Evolutionary conservation across 2,888 invertebrate species (phyloP), one percentile per base, ranked within the genome.

Genomic region (Arctia plantaginis): DNA sequence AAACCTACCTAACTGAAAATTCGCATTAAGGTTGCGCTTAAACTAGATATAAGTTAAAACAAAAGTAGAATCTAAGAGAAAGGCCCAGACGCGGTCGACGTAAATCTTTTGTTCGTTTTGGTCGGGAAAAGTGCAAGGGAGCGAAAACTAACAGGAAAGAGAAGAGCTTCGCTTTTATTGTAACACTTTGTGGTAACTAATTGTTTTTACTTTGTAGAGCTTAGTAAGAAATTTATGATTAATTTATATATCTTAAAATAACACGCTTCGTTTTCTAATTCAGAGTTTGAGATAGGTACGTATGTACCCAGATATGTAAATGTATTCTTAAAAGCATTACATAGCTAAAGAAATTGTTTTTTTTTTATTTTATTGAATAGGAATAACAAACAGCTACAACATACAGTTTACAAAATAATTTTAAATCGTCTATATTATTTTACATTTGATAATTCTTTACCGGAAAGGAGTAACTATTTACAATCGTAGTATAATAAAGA

Each of bases 81-180:
- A 89, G 90, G 90, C 88, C 88, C 89, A 90, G 91, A 90, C 92
- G 87, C 86, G 86, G 89, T 85, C 84, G 87, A 88, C 93, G 92
- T 92, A 91, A 93, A 93, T 93, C 92, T 93, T 92, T 91, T 90
- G 86, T 90, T 92, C 90, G 84, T 91, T 93, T 92, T 91, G 87
- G 83, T 82, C 86, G 90, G 88, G 90, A 90, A 90, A 93, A 92
- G 92, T 92, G 91, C 92, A 92, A 91, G 91, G 87, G 89, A 91
- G 91, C 91, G 92, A 93, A 93, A 93, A 93, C 92, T 92, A 91
- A 91, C 91, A 89, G 90, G 89, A 89, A 92, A 93, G 90, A 91
- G 89, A 89, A 90, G 89, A 88, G 87, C 87, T 83, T 85, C 85
- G 87, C 86, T 91, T 90, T 89, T 89, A 86, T 88, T 89, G 88